phyloP scores from a whole-genome alignment of 1,140 invertebrate species.

The Globodera ellingtonae region DNA sequence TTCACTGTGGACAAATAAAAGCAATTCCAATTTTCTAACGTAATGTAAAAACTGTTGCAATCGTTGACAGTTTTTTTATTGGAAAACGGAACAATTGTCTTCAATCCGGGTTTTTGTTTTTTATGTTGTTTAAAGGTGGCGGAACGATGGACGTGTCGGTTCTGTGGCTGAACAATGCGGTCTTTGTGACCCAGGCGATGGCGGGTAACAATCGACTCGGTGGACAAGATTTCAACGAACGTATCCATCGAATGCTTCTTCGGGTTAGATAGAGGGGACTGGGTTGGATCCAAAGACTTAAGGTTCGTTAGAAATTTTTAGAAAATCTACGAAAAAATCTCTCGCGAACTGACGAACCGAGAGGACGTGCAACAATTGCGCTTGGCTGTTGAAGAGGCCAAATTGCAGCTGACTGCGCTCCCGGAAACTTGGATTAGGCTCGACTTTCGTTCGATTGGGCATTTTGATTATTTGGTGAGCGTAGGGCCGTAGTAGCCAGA shows the following conservation, averaged over 20 bases:
- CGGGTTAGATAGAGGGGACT: slow-evolving; percentile 41
- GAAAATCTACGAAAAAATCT: slow-evolving; percentile 26
- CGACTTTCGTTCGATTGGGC: slow-evolving; percentile 49
- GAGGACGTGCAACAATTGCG: slow-evolving; percentile 68
- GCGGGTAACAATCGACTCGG: slow-evolving; percentile 69
- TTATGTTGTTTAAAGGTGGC: slow-evolving; percentile 59
- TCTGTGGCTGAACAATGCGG: slow-evolving; percentile 68
- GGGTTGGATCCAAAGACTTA: not conserved
- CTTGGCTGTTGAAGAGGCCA: slow-evolving; percentile 67
- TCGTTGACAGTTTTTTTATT: not conserved
- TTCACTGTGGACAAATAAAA: slow-evolving; percentile 26
- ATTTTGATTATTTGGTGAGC: slow-evolving; percentile 67
- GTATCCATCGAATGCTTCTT: slow-evolving; percentile 64
- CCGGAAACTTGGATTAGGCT: slow-evolving; percentile 59
- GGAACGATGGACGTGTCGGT: slow-evolving; percentile 69
- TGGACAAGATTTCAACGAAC: slow-evolving; percentile 69
- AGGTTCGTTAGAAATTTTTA: not conserved
- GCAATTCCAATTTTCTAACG: not conserved
- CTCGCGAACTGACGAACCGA: slow-evolving; percentile 63
- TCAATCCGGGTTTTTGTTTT: not conserved
- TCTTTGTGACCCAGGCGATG: slow-evolving; percentile 69
- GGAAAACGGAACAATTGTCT: not conserved
- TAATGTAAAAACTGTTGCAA: not conserved
- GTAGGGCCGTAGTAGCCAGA: no score
- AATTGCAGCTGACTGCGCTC: slow-evolving; percentile 66